phyloP scores from a whole-genome alignment of 2,888 invertebrate species.

The Urechis unicinctus region DNA sequence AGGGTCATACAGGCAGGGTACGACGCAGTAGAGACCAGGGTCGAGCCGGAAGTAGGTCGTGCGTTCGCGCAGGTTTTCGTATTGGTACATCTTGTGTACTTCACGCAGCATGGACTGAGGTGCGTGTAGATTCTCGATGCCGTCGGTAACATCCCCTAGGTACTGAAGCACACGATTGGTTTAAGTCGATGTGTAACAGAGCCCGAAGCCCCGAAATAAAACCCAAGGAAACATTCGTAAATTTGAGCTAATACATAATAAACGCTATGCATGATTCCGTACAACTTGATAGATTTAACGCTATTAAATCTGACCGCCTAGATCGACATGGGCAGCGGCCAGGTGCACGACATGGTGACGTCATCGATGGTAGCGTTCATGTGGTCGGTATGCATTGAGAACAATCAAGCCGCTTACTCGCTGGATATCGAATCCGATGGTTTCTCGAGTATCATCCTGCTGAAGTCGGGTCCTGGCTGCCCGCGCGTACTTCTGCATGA shows the following conservation, averaged over 20 bases:
- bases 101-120: slow-evolving; percentile 4
- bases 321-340: no score
- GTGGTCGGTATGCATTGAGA: neutral
- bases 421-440: slow-evolving; percentile 17
- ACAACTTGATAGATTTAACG: no score
- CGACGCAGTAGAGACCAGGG: slow-evolving; percentile 87
- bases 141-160: slow-evolving; percentile 5
- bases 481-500: slow-evolving; percentile 71
- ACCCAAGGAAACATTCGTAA: no score
- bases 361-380: neutral
- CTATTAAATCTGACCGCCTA: no score
- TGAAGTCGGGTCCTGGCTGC: slow-evolving; percentile 1
- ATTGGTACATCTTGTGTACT: slow-evolving; percentile 16
- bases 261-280: neutral
- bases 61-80: slow-evolving; percentile 72
- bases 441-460: slow-evolving; percentile 8
- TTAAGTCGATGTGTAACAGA: no score
- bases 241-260: neutral
- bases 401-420: slow-evolving; percentile 5
- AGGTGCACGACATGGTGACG: neutral
- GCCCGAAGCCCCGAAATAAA: no score
- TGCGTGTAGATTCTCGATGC: slow-evolving; percentile 4
- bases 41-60: slow-evolving; percentile 82
- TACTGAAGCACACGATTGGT: slow-evolving; percentile 9
- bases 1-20: slow-evolving; percentile 92